A percentile compares a stretch with the other conserved stretches of the same genome.
phyloP scores from a whole-genome alignment of 2,888 invertebrate species.

The Ernsta delagoae region DNA sequence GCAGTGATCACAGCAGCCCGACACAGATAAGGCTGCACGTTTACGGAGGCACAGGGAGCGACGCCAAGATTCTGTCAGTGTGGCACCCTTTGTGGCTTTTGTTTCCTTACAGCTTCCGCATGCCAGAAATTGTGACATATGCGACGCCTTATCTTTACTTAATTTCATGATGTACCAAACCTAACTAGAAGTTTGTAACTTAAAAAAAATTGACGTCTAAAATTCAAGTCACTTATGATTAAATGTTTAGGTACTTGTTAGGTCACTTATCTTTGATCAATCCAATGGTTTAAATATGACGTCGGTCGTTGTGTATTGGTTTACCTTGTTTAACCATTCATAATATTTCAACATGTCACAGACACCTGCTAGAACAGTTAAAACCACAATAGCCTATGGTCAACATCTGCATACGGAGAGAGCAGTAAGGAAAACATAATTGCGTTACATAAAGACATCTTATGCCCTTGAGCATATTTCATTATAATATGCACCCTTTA shows the following conservation, averaged over 20 bases:
- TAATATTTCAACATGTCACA: neutral
- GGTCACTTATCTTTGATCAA: no score
- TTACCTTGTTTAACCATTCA: neutral
- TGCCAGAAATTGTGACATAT: conserved; percentile 17
- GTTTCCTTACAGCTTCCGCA: conserved; percentile 19
- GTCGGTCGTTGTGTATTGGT: neutral
- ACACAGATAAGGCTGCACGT: conserved; percentile 1
- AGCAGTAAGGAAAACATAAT: neutral
- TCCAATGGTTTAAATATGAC: no score
- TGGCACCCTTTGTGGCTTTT: conserved; percentile 13
- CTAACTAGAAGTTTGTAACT: no score
- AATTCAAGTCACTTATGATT: no score
- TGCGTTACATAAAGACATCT: neutral
- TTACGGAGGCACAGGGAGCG: neutral
- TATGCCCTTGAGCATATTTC: neutral
- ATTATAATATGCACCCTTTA: neutral
- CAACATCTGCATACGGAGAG: neutral
- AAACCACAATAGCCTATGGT: neutral
- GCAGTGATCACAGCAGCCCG: conserved; percentile 1
- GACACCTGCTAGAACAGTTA: neutral
- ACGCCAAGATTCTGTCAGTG: conserved; percentile 28
- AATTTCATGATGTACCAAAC: neutral
- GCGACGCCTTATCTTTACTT: conserved; percentile 4
- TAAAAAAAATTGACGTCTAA: no score
- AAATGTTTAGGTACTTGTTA: no score